Evolutionary conservation across 2,888 invertebrate genomes (phyloP), one percentile per base, ranked within the genome.

Genomic region (Amphipoea lucens): DNA sequence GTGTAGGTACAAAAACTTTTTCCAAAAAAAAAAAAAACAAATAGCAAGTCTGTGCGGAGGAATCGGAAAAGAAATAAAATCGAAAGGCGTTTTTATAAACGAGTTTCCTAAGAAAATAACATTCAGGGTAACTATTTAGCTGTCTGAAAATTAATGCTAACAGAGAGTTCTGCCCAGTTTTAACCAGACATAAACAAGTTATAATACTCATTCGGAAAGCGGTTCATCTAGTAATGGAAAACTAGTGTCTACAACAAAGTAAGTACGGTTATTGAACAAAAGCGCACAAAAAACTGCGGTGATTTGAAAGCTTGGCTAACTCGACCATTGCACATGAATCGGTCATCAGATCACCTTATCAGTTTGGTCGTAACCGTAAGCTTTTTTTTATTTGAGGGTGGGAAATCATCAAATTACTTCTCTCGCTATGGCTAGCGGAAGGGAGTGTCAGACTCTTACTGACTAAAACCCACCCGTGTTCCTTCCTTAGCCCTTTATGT

Each of bases 171-270:
- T 65, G 20, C 0, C 6, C 36, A 45, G 65, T 65, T 45, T 2
- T 9, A 40, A 78, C 23, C 14, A 40, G 29, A 40, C 17, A 36
- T 14, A 66, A 60, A 66, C 20, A n/a, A 66, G 54, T 51, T 29
- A 29, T 29, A 29, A 45, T 76, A 17, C 60, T 67, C 40, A 40
- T 29, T 48, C 17, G 6, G 48, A 29, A 62, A 51, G 48, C 29
- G 40, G 66, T 78, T 48, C 57, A 66, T 17, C 12, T 17, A 23
- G 29, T 62, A 79, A 51, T 42, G 60, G 48, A 36, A 62, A 78
- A 62, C 60, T 62, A 48, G 29, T 51, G 36, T 65, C n/a, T 23
- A 69, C 42, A 69, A 78, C 80, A 68, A 68, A 78, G 60, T 68
- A 51, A 29, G n/a, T 14, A 54, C 54, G 1, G 23, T 36, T 69